Evolutionary conservation across 2,888 invertebrate species (phyloP).

Genomic region (Biston stratarius): DNA sequence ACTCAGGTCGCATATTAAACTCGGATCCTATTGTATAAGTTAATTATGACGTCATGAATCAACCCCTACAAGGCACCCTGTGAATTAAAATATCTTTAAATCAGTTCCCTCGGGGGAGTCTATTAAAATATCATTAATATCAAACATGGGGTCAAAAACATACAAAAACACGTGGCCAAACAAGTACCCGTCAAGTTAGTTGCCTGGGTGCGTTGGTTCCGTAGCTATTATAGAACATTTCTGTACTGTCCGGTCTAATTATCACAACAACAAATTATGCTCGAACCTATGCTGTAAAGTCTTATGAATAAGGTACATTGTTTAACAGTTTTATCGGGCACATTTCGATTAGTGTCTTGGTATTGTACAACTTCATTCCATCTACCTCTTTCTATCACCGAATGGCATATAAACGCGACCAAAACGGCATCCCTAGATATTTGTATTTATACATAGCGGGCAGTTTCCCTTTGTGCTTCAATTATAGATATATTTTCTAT

Average conservation of each 20-base stretch:
- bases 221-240: neutral
- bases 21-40: slow-evolving; percentile 58
- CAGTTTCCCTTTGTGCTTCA: too few relatives aligned
- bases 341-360: too few relatives aligned
- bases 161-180: slow-evolving; percentile 53
- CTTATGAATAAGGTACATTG: neutral
- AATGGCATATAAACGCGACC: too few relatives aligned
- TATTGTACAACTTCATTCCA: too few relatives aligned
- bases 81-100: slow-evolving; percentile 8
- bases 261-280: too few relatives aligned
- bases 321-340: neutral
- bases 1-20: slow-evolving; percentile 34
- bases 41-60: slow-evolving; percentile 84
- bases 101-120: slow-evolving; percentile 23
- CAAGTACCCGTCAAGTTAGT: slow-evolving; percentile 43
- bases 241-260: neutral
- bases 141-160: slow-evolving; percentile 45
- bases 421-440: too few relatives aligned
- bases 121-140: slow-evolving; percentile 70
- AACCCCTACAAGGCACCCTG: slow-evolving; percentile 49
- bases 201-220: slow-evolving; percentile 3
- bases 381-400: too few relatives aligned
- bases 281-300: too few relatives aligned
- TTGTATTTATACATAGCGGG: too few relatives aligned
- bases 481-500: too few relatives aligned